Base-by-base conservation (phyloP, 2,888 invertebrate genomes). In the Cantharis nigra region DNA sequence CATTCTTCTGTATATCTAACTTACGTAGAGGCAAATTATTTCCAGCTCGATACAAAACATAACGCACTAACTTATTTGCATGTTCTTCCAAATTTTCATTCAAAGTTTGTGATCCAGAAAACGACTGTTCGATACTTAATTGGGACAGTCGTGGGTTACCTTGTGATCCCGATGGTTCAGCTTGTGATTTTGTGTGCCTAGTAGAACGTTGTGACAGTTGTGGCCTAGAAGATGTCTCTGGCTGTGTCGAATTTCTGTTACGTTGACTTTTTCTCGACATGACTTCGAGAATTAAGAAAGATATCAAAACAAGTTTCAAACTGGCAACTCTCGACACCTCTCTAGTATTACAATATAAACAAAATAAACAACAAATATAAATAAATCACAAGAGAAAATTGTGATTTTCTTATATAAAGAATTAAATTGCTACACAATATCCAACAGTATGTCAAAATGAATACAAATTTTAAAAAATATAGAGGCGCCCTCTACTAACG, bases 11-110 rank as follows among this genome's bases (percentile, higher is more conserved):
- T 23, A 79, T 26, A 16, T 79, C 79, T 7, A 16, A 0, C 49
- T 75, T 79, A 49, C 75, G 72, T 65, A 79, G 75, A n/a, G 79
- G 79, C 11, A 75, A 33, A 30, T 75, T 72, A 20, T 26, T 72
- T 18, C 77, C 75, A 20, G 79, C 75, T 13, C 73, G 33, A 16
- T 77, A 79, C 18, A 79, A 5, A 33, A 79, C 14, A 30, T 65
- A 79, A 9, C 79, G 77, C 10, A 79, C 77, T 26, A 74, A 75
- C 9, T 70, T 70, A 26, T 75, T 75, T 16, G 73, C 71, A 16
- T 30, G 33, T 14, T 77, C 72, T 14, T 79, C 73, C 1, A 77
- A n/a, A 65, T 72, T 76, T 62, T 76, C 72, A 9, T 63, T 7
- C 9, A 3, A 0, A 70, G 26, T 33, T 69, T 72, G 70, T 16